phyloP scores from a whole-genome alignment of 2,888 invertebrate genomes.

The Agrochola lychnidis region DNA sequence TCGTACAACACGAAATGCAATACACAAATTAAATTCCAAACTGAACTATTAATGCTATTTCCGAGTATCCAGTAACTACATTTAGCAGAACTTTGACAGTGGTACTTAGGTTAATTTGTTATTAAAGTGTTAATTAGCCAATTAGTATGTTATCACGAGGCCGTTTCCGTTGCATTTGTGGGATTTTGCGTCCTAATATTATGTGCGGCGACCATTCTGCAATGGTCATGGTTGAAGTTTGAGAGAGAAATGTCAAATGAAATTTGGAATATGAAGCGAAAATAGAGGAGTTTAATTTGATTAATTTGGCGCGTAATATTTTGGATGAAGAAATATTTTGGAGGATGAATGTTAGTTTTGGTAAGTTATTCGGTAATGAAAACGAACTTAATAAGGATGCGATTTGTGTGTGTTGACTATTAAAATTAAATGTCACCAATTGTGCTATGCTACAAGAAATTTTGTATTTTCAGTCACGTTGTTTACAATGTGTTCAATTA shows the following conservation, averaged over 20 bases:
- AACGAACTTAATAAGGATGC: neutral
- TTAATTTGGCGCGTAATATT: neutral
- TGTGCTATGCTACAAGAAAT: neutral
- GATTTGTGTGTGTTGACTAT: neutral
- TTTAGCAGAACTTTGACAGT: slow-evolving; percentile 19
- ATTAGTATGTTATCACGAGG: slow-evolving; percentile 32
- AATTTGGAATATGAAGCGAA: slow-evolving; percentile 5
- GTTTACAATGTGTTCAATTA: neutral
- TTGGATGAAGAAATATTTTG: too few relatives aligned
- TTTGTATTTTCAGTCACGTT: neutral
- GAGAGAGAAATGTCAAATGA: slow-evolving; percentile 15
- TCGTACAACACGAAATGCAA: slow-evolving; percentile 26
- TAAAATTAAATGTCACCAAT: neutral
- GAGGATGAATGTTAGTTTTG: neutral
- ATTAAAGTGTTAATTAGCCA: slow-evolving; percentile 22
- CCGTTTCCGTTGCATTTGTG: neutral
- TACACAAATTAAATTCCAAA: slow-evolving; percentile 35
- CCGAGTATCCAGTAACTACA: slow-evolving; percentile 24
- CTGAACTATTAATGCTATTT: slow-evolving; percentile 40
- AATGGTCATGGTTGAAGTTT: slow-evolving; percentile 6
- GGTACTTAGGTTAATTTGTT: slow-evolving; percentile 46
- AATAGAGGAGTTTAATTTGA: neutral
- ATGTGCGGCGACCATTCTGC: slow-evolving; percentile 3
- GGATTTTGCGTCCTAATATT: neutral
- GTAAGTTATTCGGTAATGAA: neutral